Evolutionary conservation across 2,113 vertebrate genomes (phyloP), one percentile per base, ranked within the genome.

Genomic region (Willisornis vidua): DNA sequence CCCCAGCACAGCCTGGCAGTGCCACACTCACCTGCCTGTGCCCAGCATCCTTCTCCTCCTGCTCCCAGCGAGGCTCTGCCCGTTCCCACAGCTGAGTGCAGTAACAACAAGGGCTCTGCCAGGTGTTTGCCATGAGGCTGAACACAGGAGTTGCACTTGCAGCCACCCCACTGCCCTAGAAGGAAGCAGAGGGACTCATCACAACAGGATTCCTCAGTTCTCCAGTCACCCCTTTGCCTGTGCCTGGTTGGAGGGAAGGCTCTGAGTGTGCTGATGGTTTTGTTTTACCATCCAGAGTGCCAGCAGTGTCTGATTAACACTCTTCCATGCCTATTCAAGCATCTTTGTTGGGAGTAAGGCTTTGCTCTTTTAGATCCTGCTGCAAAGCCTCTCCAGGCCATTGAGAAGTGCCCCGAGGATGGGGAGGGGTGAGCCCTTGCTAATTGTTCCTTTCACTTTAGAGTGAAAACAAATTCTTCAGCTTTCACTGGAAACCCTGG

Each of bases 331-430:
- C 85, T 26, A 74, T 94, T 96, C 85, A 92, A 78, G 52, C 35
- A 90, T 52, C 79, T 90, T 93, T 93, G 59, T 94, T 71, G 48
- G 75, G 55, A 83, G 8, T 3, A 66, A 83, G 85, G 25, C 75
- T 91, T 96, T 90, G 90, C 90, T 93, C 94, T 95, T 95, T 96
- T 91, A 93, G 46, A 90, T 73, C 75, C 87, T 67, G 49, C 80
- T 85, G 93, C 91, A 83, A 96, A 88, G 91, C 89, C 85, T 96
- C 87, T 93, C 85, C 87, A 83, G 86, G 67, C 29, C 55, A 62
- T 37, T 93, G 91, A 79, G 85, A 85, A 84, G 67, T 94, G 82
- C 90, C 59, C 85, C 35, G 45, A 48, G 85, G 91, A 90, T 76
- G 52, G 74, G 81, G 46, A 82, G 26, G 52, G 29, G 7, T 79